Evolutionary conservation across 2,888 invertebrate species (phyloP), one percentile per base, ranked within the genome.

Genomic region (Maniola hyperantus): DNA sequence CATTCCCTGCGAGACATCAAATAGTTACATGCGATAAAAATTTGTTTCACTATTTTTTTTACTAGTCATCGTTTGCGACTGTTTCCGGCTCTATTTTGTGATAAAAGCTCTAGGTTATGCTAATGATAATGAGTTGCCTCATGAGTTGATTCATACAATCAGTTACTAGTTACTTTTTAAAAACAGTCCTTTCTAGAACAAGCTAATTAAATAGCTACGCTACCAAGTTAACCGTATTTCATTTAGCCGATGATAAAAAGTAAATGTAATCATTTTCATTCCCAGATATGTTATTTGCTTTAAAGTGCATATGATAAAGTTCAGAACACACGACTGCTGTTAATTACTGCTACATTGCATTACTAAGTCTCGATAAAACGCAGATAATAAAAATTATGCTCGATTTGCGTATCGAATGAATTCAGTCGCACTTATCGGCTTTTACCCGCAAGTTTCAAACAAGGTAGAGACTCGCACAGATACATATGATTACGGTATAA

Each of bases 1-100:
- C 85, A 87, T 85, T 84, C 85, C 84, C 82, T 80, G 79, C 80
- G 73, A 76, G 80, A 82, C 83, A 83, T 81, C 76, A 75, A 77
- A 81, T 79, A 76, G 79, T 81, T 85, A 85, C 64, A 60, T 55
- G 39, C 54, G 63, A 65, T 69, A 33, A 61, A 50, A 57, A 62
- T 65, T 69, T 66, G 65, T 65, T 55, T 54, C 63, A 55, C 50
- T n/a, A n/a, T n/a, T 44, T 48, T 61, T 62, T 57, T 63, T 48
- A 20, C 33, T 8, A 44, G 20, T n/a, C 42, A 33, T 34, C 50
- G 11, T 26, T 51, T 2, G 26, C 2, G 26, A 51, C 26, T 51
- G 26, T 51, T 51, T 51, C 18, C 26, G 20, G 11, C 18, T 51
- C 26, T 51, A 53, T 34, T 33, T 53, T 33, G 34, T 55, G n/a